Evolutionary conservation across 1,140 invertebrate species (phyloP), one percentile per base, ranked within the genome.

Genomic region (Apis laboriosa): DNA sequence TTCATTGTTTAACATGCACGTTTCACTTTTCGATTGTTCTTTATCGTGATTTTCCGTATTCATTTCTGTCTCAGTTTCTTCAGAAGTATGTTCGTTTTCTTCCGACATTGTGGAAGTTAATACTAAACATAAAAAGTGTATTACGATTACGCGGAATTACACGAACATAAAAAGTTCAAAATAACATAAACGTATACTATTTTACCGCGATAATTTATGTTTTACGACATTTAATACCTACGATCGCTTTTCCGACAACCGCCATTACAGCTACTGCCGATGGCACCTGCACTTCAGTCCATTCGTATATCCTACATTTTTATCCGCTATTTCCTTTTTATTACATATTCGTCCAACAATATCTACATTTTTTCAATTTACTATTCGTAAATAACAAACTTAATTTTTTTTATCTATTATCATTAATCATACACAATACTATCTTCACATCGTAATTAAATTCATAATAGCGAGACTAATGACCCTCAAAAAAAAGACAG

Each of bases 251-350:
- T 58, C 61, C 60, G 61, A 66, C 68, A 64, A 73, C 86, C 87
- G 87, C 87, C 87, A 88, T 88, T 88, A 88, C 83, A 63, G 28
- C 51, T 79, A 53, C 58, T 17, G 63, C 81, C 43, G 60, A 58
- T 17, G 9, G 58, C 28, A 83, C 73, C 73, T 70, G 58, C 63
- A 76, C 15, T 56, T 55, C 55, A 56, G 24, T 53, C 11, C 58
- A 58, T 63, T 70, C 28, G 43, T 43, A 21, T 19, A 67, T 28
- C 28, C 34, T 60, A 66, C 78, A 53, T 51, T 55, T 66, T 56
- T 53, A 67, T 28, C 11, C n/a, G 19, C 2, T 61, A 9, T n/a
- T n/a, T 13, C n/a, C 15, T 5, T 43, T 60, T 60, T 43, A 60
- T 70, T 53, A 0, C 4, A 17, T 55, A 34, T 60, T 60, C 21